phyloP scores from a whole-genome alignment of 2,113 vertebrate species.

The Pseudonaja textilis region DNA sequence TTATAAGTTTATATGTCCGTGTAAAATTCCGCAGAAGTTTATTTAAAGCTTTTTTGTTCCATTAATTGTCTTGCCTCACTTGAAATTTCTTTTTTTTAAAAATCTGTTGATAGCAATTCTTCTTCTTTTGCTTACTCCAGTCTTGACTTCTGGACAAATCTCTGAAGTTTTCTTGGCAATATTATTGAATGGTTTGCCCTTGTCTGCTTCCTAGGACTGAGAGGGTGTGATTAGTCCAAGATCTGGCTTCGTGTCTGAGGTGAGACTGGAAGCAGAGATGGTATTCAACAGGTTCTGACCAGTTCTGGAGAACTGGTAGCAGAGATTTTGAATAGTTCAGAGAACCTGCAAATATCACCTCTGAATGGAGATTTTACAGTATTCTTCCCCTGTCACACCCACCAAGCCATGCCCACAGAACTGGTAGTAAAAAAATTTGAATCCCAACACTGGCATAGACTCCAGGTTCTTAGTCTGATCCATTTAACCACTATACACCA shows the following conservation, averaged over 20 bases:
- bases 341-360: no score
- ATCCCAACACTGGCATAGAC: no score
- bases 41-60: constrained; percentile 6
- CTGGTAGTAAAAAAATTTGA: no score
- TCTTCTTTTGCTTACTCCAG: not conserved
- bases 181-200: not conserved
- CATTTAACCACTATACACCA: not conserved
- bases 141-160: not conserved
- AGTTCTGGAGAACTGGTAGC: no score
- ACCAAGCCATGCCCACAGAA: no score
- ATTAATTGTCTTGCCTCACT: not conserved
- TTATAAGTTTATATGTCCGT: not conserved
- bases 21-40: not conserved
- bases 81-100: not conserved
- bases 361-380: no score
- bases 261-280: not conserved
- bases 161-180: not conserved
- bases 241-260: not conserved
- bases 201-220: not conserved
- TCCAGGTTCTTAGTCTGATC: not conserved
- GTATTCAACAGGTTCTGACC: no score
- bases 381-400: no score
- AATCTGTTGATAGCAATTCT: not conserved
- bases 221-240: not conserved
- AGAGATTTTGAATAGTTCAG: no score